Percentiles rank a stretch among this genome's conserved stretches.
phyloP scores from a whole-genome alignment of 2,113 vertebrate genomes.

The Fregetta grallaria region DNA sequence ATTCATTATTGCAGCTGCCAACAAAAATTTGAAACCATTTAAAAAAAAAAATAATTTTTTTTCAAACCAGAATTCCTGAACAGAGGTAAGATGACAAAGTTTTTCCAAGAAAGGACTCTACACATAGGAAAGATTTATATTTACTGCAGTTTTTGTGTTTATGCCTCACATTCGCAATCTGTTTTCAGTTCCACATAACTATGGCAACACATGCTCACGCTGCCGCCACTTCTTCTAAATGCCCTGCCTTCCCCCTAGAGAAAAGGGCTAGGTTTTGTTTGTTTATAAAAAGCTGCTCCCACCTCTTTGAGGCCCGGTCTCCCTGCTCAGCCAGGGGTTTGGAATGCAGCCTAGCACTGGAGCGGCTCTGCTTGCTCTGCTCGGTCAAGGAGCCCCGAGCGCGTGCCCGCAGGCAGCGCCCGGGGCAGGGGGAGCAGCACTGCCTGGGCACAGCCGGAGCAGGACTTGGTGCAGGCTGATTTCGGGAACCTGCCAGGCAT shows the following conservation, averaged over 20 bases:
- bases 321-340: background rate
- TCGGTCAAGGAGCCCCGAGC: rapidly evolving
- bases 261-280: background rate
- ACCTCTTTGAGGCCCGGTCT: background rate
- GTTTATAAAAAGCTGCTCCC: background rate
- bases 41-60: background rate
- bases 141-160: background rate
- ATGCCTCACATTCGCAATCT: background rate
- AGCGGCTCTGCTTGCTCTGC: background rate
- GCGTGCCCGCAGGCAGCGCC: rapidly evolving
- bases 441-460: background rate
- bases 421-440: background rate
- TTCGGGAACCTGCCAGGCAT: background rate
- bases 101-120: background rate
- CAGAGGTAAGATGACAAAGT: background rate
- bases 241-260: background rate
- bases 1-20: background rate
- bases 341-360: background rate
- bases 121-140: background rate
- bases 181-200: background rate
- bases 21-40: background rate
- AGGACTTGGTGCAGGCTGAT: background rate
- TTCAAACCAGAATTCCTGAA: background rate
- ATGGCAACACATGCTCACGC: background rate
- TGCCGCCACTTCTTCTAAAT: background rate